phyloP scores from a whole-genome alignment of 2,797 vertebrate species.

The Pseudomugil gertrudae region DNA sequence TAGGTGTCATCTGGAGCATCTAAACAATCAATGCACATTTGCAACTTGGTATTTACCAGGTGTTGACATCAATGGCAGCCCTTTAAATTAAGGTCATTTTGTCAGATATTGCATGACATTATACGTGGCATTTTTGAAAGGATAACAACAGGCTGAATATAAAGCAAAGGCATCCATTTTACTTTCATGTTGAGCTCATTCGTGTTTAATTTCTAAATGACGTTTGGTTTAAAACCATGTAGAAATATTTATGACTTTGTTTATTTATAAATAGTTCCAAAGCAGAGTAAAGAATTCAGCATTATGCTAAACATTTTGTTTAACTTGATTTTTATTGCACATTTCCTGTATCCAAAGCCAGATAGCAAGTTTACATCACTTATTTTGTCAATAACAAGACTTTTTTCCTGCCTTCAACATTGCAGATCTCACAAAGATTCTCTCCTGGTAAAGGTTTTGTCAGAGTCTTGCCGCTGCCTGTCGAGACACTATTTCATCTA shows the following conservation, averaged over 20 bases:
- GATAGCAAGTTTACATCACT: conserved; percentile 72
- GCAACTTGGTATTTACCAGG: conserved; percentile 89
- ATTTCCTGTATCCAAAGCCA: conserved; percentile 60
- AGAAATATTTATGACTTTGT: conserved; percentile 2
- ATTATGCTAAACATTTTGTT: conserved; percentile 15
- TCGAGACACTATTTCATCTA: conserved; percentile 83
- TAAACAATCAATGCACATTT: conserved; percentile 90
- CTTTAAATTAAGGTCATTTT: conserved; percentile 85
- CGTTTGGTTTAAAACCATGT: neutral
- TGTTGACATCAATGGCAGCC: conserved; percentile 84
- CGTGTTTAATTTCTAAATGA: conserved; percentile 16
- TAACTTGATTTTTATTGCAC: conserved; percentile 42
- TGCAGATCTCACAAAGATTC: conserved; percentile 78
- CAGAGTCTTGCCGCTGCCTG: conserved; percentile 86
- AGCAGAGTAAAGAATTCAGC: conserved; percentile 8
- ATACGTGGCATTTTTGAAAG: conserved; percentile 75
- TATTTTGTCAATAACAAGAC: conserved; percentile 76
- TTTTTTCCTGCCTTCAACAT: conserved; percentile 73
- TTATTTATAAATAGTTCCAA: neutral
- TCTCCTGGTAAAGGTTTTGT: conserved; percentile 78
- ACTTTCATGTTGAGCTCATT: conserved; percentile 9
- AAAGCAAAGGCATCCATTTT: conserved; percentile 57
- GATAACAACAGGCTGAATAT: conserved; percentile 74
- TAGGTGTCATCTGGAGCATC: conserved; percentile 81
- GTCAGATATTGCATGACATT: conserved; percentile 84